Evolutionary conservation across 2,888 invertebrate genomes (phyloP).

Genomic region (Cantharis rustica): DNA sequence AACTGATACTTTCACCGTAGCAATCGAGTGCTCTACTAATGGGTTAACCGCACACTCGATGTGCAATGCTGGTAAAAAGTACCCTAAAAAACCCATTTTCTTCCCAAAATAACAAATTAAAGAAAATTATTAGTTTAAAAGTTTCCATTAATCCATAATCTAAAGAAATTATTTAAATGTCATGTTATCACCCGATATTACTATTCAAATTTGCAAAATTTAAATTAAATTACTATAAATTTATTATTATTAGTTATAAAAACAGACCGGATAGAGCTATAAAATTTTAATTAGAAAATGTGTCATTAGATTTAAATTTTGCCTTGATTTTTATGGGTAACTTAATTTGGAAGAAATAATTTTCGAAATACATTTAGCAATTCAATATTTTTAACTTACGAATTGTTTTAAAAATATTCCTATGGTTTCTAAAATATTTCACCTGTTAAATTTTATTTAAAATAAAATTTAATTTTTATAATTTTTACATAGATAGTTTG

Average conservation of each 20-base stretch:
- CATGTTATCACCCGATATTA: background rate
- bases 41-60: background rate
- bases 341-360: background rate
- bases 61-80: background rate
- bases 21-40: background rate
- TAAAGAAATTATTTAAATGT: background rate
- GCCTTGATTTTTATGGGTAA: background rate
- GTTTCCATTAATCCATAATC: background rate
- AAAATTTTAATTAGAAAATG: background rate
- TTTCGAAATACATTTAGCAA: background rate
- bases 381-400: no score
- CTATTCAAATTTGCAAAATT: background rate
- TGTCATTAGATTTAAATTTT: background rate
- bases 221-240: background rate
- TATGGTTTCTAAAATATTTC: background rate
- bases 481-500: conserved; percentile 73
- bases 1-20: background rate
- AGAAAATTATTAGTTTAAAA: background rate
- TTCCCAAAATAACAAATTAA: background rate
- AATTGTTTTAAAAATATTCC: background rate
- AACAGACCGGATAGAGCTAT: background rate
- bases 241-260: background rate
- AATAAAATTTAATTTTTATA: background rate
- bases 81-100: background rate
- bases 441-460: background rate